Percentiles rank a stretch among this genome's conserved stretches.
Conservation (phyloP, 92 coral and sea anemone species). For the Isaurus tuberculatus region DNA sequence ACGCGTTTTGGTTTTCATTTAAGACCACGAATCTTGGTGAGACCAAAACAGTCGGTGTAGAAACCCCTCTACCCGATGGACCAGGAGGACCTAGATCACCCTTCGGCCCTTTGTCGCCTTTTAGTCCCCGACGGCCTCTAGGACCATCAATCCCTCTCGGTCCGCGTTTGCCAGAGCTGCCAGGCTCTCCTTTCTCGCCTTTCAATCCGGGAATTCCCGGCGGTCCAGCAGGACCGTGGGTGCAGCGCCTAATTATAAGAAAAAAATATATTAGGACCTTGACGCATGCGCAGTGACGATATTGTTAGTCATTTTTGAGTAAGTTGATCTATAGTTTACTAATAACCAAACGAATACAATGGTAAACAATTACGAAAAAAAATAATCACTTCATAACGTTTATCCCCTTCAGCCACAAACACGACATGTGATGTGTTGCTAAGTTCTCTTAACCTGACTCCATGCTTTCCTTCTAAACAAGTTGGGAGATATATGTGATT, state of each 20-base stretch:
- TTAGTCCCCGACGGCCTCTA: constrained; percentile 11
- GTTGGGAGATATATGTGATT: no score
- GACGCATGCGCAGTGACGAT: no score
- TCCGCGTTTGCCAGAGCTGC: constrained; percentile 21
- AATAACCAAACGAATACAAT: no score
- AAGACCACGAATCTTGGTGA: not conserved
- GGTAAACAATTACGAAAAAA: no score
- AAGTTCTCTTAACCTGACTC: no score
- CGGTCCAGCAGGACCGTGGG: constrained; percentile 25
- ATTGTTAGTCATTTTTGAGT: no score
- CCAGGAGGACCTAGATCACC: constrained; percentile 33
- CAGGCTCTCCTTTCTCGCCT: constrained; percentile 30
- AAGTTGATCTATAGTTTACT: no score
- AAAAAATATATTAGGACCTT: no score
- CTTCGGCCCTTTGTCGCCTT: constrained; percentile 27
- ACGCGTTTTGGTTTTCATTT: constrained; percentile 36
- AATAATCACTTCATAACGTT: no score
- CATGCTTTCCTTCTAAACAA: no score
- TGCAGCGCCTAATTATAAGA: constrained; percentile 14
- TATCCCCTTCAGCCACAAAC: no score
- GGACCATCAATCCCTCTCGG: constrained; percentile 9
- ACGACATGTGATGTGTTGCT: no score
- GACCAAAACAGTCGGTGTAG: constrained; percentile 29
- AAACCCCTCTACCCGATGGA: constrained; percentile 17
- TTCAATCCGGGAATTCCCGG: constrained; percentile 7